Percentiles rank a stretch among this genome's conserved stretches.
Conservation (phyloP, 2,888 invertebrate species). For the Diaphora mendica region DNA sequence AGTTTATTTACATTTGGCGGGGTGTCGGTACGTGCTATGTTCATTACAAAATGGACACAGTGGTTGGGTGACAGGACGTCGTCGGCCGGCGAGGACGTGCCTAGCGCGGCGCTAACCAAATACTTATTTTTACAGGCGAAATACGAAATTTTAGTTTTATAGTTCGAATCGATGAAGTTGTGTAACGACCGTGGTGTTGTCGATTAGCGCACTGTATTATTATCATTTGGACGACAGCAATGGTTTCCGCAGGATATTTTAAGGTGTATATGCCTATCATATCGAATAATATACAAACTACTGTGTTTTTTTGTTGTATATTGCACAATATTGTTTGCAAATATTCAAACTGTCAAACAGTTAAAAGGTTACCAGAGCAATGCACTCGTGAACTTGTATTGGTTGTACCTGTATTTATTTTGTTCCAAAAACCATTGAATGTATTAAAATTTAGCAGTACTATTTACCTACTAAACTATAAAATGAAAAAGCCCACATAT, state of each 20-base stretch:
- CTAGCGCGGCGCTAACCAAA: slow-evolving; percentile 57
- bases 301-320: slow-evolving; percentile 30
- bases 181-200: slow-evolving; percentile 77
- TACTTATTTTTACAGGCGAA: slow-evolving; percentile 52
- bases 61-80: slow-evolving; percentile 70
- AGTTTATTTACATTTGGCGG: slow-evolving; percentile 82
- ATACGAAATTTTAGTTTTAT: slow-evolving; percentile 45
- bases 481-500: slow-evolving; percentile 41
- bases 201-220: slow-evolving; percentile 61
- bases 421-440: not conserved
- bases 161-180: slow-evolving; percentile 65
- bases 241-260: slow-evolving; percentile 52
- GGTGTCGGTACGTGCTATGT: slow-evolving; percentile 67
- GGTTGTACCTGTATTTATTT: slow-evolving; percentile 1
- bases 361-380: slow-evolving; percentile 38
- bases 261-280: slow-evolving; percentile 25
- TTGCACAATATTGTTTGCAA: slow-evolving; percentile 47
- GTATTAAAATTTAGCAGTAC: not conserved
- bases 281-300: not conserved
- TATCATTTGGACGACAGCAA: slow-evolving; percentile 52
- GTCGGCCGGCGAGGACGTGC: slow-evolving; percentile 65
- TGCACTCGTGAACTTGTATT: slow-evolving; percentile 28
- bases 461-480: slow-evolving; percentile 4
- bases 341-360: slow-evolving; percentile 50
- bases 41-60: slow-evolving; percentile 78